Base-by-base conservation (phyloP, 1,140 invertebrate genomes). In the Tetramorium simillimum region DNA sequence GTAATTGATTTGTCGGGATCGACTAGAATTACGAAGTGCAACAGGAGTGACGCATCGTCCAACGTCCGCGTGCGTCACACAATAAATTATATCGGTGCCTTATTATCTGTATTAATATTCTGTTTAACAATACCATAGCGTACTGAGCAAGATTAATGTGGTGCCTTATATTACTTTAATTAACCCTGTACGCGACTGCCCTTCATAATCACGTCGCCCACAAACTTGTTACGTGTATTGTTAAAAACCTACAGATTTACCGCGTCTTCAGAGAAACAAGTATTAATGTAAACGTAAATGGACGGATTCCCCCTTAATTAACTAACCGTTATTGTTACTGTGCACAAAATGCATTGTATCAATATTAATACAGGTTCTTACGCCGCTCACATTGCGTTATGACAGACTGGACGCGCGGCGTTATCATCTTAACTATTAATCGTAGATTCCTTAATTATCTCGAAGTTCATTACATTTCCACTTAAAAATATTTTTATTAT, bases 141-240 rank as follows among this genome's bases (percentile, higher is more conserved):
- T n/a, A 90, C 40, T 62, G 87, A 91, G 90, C 82, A 85, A 91
- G 89, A 91, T 91, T 90, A 90, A 91, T 91, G 60, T 12, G 49
- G 12, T 67, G 67, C 67, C 77, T 91, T 91, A 73, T 78, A 63
- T 91, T 91, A 88, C 89, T 80, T 90, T 89, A 91, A 91, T 91
- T 90, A 91, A 91, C 87, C 53, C 10, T 82, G 63, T 69, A 60
- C 78, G 24, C 75, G 56, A 80, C 69, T 87, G 56, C 72, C 86
- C 86, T 67, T 72, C 70, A 46, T 88, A 82, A 90, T 62, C 40
- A 28, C 40, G 53, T 85, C 89, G 65, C 78, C 85, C 56, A 85
- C 89, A 43, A 63, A 73, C 46, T 62, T 43, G 58, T 51, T 53
- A 28, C 60, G 12, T 21, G 37, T 56, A 84, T 62, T 58, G 43